Conservation (phyloP, 2,113 vertebrate genomes). For the Rhombomys opimus region DNA sequence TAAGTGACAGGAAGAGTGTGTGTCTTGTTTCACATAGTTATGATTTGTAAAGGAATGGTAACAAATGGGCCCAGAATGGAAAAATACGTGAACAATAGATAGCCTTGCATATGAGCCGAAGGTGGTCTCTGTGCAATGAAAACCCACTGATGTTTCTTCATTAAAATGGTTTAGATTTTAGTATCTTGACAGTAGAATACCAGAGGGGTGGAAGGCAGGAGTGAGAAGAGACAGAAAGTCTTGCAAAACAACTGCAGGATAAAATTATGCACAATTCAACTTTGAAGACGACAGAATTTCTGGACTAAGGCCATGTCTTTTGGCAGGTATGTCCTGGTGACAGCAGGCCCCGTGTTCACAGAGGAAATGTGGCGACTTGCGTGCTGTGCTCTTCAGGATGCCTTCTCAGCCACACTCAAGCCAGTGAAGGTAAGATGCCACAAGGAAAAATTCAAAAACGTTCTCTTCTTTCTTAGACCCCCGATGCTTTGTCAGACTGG, state of each 20-base stretch:
- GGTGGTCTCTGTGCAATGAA: not conserved
- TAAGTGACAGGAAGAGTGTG: not conserved
- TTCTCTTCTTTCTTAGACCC: no score
- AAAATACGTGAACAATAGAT: not conserved
- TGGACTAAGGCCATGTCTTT: not conserved
- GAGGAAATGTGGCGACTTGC: conserved; percentile 99
- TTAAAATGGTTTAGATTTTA: not conserved
- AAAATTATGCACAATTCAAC: accelerated
- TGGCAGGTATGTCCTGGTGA: conserved; percentile 95
- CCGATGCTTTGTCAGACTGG: accelerated
- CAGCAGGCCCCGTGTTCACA: conserved; percentile 95
- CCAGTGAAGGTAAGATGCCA: conserved; percentile 94
- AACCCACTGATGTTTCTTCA: not conserved
- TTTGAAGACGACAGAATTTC: not conserved
- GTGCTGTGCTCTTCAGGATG: conserved; percentile 97
- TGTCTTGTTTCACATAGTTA: not conserved
- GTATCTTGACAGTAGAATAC: not conserved
- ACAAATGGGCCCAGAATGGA: not conserved
- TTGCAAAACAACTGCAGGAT: not conserved
- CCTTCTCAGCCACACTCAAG: conserved; percentile 96
- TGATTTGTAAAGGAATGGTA: not conserved
- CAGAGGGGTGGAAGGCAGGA: not conserved
- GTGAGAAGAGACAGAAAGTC: not conserved
- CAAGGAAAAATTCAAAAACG: accelerated
- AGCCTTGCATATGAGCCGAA: not conserved